Evolutionary conservation across 2,888 invertebrate species (phyloP), one percentile per base, ranked within the genome.

Genomic region (Liposcelis brunnea): DNA sequence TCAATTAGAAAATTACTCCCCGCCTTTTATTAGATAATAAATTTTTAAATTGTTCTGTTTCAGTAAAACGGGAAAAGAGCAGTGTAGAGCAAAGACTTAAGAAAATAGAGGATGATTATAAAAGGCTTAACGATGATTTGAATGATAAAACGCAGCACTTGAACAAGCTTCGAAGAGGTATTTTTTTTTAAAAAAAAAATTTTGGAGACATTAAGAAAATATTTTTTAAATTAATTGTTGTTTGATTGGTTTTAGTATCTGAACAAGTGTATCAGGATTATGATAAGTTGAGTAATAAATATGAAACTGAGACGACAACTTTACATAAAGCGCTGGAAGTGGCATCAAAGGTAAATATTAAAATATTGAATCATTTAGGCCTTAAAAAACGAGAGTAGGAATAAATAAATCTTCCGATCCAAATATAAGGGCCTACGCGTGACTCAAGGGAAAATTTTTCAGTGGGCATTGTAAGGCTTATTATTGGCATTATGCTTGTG

Each of bases 211-310:
- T 7, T 35, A 4, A 35, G 6, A 6, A 14, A 31, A 37, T 49
- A 26, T 18, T 51, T 42, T 37, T 47, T 18, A n/a, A 31, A 11
- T 18, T 42, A 10, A 45, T 26, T 16, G 32, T 16, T 40, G 16
- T 32, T 1, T 37, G 19, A n/a, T 10, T 10, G 65, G 67, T 43
- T 50, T 60, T 62, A 57, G 81, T 78, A 40, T 80, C 81, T 7
- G 80, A 80, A 65, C 76, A 75, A 52, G 64, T 75, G 33, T 81
- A 77, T 61, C 70, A 70, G 48, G 81, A 82, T 59, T 81, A 81
- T 61, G 80, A 80, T 59, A 76, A 76, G 58, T 64, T 81, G 31
- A 76, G 75, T 59, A 75, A 75, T 58, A 75, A 77, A 61, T 79
- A 80, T 59, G 78, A 81, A 52, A 71, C 79, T 32, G 81, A 82